Evolutionary conservation across 2,888 invertebrate species (phyloP).

Genomic region (Sinhomidia bicolor): DNA sequence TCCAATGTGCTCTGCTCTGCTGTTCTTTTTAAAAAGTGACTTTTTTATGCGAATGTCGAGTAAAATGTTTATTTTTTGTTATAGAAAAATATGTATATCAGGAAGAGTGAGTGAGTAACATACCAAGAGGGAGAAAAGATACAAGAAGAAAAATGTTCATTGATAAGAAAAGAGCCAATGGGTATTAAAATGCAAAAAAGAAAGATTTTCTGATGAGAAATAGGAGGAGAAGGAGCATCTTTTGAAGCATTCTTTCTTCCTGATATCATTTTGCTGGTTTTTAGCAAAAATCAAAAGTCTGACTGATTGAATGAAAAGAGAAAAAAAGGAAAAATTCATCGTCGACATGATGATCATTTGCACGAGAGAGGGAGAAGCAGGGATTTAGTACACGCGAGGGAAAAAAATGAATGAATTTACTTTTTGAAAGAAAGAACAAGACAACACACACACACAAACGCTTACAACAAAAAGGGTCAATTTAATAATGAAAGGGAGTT

Average conservation of each 20-base stretch:
- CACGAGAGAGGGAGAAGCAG: background rate
- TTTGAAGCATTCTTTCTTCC: background rate
- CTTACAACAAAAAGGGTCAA: conserved; percentile 47
- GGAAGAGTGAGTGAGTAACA: conserved; percentile 27
- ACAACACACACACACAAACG: background rate
- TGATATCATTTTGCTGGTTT: conserved; percentile 16
- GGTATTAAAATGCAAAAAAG: conserved; percentile 29
- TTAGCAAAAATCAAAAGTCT: background rate
- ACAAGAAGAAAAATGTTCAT: conserved; percentile 25
- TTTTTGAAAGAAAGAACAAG: background rate
- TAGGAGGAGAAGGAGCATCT: conserved; percentile 4
- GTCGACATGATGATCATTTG: background rate
- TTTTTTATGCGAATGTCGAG: conserved; percentile 36
- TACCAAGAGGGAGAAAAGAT: conserved; percentile 1
- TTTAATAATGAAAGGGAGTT: conserved; percentile 23
- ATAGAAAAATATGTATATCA: conserved; percentile 25
- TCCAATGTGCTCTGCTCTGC: background rate
- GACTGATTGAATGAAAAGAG: conserved; percentile 7
- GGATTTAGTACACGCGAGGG: background rate
- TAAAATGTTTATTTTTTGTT: conserved; percentile 9
- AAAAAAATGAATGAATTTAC: conserved; percentile 44
- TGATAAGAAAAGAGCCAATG: conserved; percentile 46
- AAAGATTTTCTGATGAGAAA: conserved; percentile 13
- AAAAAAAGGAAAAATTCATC: conserved; percentile 13
- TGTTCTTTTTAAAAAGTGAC: background rate